Base-by-base conservation (phyloP, 2,113 vertebrate species). In the Gambusia holbrooki region DNA sequence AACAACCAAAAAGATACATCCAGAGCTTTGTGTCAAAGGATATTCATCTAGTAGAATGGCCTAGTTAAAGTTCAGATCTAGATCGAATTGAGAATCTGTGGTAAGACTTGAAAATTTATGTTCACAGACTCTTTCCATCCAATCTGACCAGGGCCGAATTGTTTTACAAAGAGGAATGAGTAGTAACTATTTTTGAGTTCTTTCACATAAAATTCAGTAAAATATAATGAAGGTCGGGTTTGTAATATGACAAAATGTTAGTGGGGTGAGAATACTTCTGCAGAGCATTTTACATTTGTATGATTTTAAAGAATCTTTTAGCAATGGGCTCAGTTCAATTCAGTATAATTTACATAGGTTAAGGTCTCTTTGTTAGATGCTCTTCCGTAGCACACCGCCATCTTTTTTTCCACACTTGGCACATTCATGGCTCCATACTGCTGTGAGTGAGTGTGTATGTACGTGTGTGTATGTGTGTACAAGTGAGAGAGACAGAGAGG, bases 401-500 rank as follows among this genome's bases (percentile, higher is more conserved):
- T 48, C 40, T 48, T 48, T n/a, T n/a, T n/a, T 58, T 25, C 25
- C 51, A 58, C 45, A 17, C 17, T 48, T 48, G 51, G 25, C 51
- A 58, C 51, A 2, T 58, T 11, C 25, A 22, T 58, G 22, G 25
- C 51, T 58, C 51, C 51, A 58, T 58, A 58, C 7, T 25, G 51
- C 51, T 58, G 9, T 63, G 27, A 14, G 62, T 28, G 65, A 22
- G 68, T 65, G 73, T 74, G 75, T 66, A 66, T 63, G 60, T 42
- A 32, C 27, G 70, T 62, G 71, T 69, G 70, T 61, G 30, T 45
- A 48, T 27, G 66, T 48, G 40, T 27, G 30, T n/a, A 6, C 5
- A 0, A 17, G 45, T 6, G 14, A 5, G 15, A 2, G 10, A 37
- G 35, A 2, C 33, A 35, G 33, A 35, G 33, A 35, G 32, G 27